Evolutionary conservation across 2,888 invertebrate species (phyloP).

Genomic region (Caenorhabditis sp.): DNA sequence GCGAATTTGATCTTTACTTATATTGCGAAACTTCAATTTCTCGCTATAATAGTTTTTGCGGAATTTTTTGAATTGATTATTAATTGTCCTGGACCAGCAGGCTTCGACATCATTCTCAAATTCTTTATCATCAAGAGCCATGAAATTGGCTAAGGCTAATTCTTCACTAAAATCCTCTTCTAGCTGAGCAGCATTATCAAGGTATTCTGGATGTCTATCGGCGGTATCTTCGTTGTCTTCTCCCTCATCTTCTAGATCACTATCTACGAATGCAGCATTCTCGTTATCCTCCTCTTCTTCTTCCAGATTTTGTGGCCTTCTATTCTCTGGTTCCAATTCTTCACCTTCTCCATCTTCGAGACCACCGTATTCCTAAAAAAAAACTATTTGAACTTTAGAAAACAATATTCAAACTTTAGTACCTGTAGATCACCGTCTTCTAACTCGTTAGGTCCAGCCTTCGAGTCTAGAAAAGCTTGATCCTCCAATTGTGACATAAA

Average conservation of each 20-base stretch:
- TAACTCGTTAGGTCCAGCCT: conserved; percentile 23
- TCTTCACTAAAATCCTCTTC: conserved; percentile 46
- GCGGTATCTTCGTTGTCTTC: neutral
- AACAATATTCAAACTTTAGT: too few relatives aligned
- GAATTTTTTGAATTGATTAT: conserved; percentile 82
- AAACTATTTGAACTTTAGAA: too few relatives aligned
- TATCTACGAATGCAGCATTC: conserved; percentile 38
- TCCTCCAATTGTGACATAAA: conserved; percentile 37
- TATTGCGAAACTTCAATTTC: conserved; percentile 75
- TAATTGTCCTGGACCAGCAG: conserved; percentile 71
- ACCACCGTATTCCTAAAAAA: neutral
- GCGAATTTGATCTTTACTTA: conserved; percentile 82
- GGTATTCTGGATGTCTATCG: neutral
- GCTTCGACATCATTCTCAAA: conserved; percentile 55
- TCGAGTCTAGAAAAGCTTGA: conserved; percentile 20
- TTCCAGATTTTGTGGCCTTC: neutral
- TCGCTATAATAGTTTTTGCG: conserved; percentile 86
- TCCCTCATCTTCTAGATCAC: conserved; percentile 42
- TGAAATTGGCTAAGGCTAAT: conserved; percentile 40
- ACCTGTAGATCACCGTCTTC: neutral
- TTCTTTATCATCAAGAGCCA: conserved; percentile 50
- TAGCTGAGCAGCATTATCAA: neutral
- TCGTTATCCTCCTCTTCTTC: conserved; percentile 71
- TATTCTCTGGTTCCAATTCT: conserved; percentile 5
- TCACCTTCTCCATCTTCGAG: conserved; percentile 15